phyloP scores from a whole-genome alignment of 2,888 invertebrate genomes.

The Myopa tessellatipennis region DNA sequence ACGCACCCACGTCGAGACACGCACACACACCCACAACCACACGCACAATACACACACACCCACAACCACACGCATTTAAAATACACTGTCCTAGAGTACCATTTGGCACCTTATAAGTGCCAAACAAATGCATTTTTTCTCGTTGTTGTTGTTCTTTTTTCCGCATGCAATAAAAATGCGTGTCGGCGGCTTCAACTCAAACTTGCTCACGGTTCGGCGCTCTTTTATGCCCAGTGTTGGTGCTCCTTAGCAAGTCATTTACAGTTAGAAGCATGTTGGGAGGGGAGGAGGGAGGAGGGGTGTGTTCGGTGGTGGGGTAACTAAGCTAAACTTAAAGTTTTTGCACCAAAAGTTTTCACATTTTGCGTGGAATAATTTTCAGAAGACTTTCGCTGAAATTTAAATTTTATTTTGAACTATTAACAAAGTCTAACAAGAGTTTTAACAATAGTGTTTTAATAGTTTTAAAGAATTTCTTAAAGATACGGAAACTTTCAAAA shows the following conservation, averaged over 20 bases:
- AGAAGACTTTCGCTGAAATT: background rate
- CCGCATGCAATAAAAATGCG: background rate
- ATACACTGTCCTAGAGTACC: background rate
- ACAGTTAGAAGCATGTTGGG: background rate
- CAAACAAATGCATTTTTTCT: background rate
- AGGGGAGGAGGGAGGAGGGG: background rate
- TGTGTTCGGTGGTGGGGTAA: background rate
- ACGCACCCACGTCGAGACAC: background rate
- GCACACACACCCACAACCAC: background rate
- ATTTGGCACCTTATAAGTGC: background rate
- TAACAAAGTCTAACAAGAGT: background rate
- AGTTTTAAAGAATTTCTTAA: too few relatives aligned
- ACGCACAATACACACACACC: constrained; percentile 7
- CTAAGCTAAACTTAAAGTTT: background rate
- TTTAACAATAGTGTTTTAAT: too few relatives aligned
- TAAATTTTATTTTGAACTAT: background rate
- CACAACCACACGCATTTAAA: background rate
- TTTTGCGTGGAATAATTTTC: background rate
- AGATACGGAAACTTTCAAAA: too few relatives aligned
- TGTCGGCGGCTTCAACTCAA: constrained; percentile 10
- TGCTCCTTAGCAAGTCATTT: background rate
- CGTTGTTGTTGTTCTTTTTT: background rate
- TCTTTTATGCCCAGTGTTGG: constrained; percentile 12
- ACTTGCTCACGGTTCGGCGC: constrained; percentile 12
- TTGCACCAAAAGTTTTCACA: background rate